These are phyloP conservation scores for Mastigias papua DNA, from an alignment of 30 jellyfish, hydroid and myxozoan species.

Conservation along the genomic window DNA sequence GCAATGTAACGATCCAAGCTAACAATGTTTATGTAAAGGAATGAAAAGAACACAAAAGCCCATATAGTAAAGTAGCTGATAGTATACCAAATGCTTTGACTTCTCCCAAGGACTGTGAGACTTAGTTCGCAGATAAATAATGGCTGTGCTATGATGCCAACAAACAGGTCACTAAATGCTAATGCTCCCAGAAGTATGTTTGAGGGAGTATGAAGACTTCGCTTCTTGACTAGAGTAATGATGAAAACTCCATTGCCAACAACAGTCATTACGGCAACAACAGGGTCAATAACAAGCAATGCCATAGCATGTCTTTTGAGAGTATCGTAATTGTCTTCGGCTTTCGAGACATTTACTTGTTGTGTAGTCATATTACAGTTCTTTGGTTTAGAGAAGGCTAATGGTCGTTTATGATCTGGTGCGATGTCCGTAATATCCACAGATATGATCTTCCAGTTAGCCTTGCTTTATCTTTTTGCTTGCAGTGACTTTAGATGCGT, in stretches of 20 bases:
- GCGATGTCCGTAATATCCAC: too few species aligned
- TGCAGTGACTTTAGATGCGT: too few species aligned
- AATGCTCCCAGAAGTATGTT: conserved; percentile 7
- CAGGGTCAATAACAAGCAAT: conserved; percentile 1
- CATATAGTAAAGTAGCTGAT: not conserved
- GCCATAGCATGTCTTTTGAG: not conserved
- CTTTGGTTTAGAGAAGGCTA: too few species aligned
- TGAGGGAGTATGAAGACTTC: not conserved
- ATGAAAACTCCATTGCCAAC: not conserved
- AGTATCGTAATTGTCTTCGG: not conserved
- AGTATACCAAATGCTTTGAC: not conserved
- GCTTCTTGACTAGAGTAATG: not conserved
- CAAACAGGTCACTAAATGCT: not conserved
- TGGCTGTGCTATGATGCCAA: not conserved
- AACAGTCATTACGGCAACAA: not conserved
- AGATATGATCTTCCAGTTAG: too few species aligned
- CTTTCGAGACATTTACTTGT: not conserved
- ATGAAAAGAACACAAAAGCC: not conserved
- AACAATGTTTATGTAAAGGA: not conserved
- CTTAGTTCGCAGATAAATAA: not conserved
- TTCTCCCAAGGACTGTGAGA: not conserved
- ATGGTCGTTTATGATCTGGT: too few species aligned
- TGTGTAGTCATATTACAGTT: too few species aligned
- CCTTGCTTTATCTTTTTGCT: too few species aligned
- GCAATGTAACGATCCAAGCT: conserved; percentile 27